Evolutionary conservation across 2,888 invertebrate genomes (phyloP).

Genomic region (Andrena flavipes): DNA sequence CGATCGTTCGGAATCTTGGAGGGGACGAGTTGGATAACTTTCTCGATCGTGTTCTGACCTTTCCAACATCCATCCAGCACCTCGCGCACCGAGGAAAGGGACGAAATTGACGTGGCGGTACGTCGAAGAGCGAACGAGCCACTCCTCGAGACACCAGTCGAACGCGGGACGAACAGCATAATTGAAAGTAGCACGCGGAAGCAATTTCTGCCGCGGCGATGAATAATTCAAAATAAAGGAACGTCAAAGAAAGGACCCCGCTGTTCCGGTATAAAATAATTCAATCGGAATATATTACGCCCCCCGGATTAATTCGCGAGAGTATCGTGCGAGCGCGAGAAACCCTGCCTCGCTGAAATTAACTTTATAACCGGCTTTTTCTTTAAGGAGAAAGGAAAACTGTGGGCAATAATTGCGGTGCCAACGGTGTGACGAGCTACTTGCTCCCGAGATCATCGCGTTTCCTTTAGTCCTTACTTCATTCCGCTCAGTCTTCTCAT

Average conservation of each 20-base stretch:
- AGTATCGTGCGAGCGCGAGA: conserved; percentile 16
- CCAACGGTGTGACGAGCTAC: neutral
- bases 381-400: conserved; percentile 1
- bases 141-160: conserved; percentile 5
- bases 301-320: conserved; percentile 24
- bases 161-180: conserved; percentile 19
- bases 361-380: conserved; percentile 14
- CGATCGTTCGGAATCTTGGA: conserved; percentile 31
- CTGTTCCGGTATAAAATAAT: conserved; percentile 39
- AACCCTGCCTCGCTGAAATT: neutral
- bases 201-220: conserved; percentile 36
- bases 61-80: neutral
- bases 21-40: conserved; percentile 5
- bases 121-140: neutral
- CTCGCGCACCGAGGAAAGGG: neutral
- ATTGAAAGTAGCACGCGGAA: conserved; percentile 35
- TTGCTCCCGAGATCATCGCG: neutral
- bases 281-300: conserved; percentile 50
- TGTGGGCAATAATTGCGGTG: neutral
- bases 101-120: neutral
- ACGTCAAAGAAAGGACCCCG: conserved; percentile 18
- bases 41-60: neutral
- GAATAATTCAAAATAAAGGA: conserved; percentile 52
- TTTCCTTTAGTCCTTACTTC: neutral
- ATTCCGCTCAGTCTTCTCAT: neutral